Conservation (phyloP, 1,140 invertebrate species). For the Amyelois transitella region DNA sequence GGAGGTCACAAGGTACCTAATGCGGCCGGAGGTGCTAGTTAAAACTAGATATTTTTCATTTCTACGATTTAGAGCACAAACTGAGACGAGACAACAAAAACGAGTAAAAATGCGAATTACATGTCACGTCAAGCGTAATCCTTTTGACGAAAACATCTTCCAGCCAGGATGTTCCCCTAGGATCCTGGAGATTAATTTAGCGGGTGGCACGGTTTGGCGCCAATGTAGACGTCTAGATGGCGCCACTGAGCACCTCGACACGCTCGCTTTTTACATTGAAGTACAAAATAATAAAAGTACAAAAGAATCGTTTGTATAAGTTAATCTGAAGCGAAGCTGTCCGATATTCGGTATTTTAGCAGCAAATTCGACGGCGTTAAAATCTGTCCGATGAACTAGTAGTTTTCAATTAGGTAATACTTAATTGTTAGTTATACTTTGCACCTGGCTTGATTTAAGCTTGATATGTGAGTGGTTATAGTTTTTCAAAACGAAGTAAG, state of each 20-base stretch:
- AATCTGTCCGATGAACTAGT: too few species aligned
- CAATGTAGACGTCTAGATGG: conserved; percentile 72
- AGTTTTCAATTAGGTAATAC: too few species aligned
- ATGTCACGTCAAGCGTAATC: conserved; percentile 7
- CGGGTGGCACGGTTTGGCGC: conserved; percentile 34
- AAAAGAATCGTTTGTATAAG: background rate
- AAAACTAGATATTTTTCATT: background rate
- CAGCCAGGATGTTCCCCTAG: conserved; percentile 5
- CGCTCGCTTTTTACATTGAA: conserved; percentile 38
- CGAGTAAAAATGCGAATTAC: background rate
- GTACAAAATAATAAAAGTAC: background rate
- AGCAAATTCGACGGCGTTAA: too few species aligned
- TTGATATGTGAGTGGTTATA: too few species aligned
- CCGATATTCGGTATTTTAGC: too few species aligned
- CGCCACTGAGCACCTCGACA: conserved; percentile 45
- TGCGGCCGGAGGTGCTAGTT: background rate
- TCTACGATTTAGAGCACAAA: background rate
- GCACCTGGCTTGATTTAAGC: too few species aligned
- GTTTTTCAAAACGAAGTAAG: too few species aligned
- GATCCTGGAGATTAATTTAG: conserved; percentile 59
- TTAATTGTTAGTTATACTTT: too few species aligned
- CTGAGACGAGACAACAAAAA: background rate
- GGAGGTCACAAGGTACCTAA: too few species aligned
- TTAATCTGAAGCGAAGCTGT: too few species aligned
- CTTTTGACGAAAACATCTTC: conserved; percentile 28